phyloP scores from a whole-genome alignment of 1,140 invertebrate species.

The Carcinoscorpius rotundicauda region DNA sequence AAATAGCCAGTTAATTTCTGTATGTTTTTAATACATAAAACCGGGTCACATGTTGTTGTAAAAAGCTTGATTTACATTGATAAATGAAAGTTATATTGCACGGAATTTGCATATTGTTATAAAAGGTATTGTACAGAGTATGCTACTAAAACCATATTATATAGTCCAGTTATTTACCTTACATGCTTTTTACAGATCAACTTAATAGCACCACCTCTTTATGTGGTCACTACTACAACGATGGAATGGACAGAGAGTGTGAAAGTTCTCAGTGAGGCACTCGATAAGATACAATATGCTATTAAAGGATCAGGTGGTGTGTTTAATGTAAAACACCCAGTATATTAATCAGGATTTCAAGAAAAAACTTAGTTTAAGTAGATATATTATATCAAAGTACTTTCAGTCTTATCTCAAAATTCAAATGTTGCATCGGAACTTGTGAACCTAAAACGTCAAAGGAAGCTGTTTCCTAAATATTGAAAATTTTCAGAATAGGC shows the following conservation, averaged over 20 bases:
- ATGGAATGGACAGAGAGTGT: constrained; percentile 90
- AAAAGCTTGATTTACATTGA: no score
- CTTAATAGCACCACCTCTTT: constrained; percentile 94
- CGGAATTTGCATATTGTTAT: no score
- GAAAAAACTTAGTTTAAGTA: neutral
- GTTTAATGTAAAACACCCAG: constrained; percentile 89
- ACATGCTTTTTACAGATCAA: constrained; percentile 55
- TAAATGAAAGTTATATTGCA: no score
- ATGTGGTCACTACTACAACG: constrained; percentile 97
- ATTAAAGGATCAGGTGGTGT: constrained; percentile 77
- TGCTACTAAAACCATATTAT: no score
- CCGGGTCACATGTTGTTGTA: no score
- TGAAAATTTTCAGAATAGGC: no score
- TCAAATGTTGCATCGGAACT: neutral
- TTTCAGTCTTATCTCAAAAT: constrained; percentile 5
- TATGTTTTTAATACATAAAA: no score
- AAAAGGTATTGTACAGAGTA: no score
- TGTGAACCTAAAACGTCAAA: no score
- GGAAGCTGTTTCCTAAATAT: no score
- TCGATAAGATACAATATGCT: constrained; percentile 70
- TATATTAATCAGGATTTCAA: constrained; percentile 32
- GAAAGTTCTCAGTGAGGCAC: constrained; percentile 72
- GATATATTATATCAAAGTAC: neutral
- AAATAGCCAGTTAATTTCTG: no score
- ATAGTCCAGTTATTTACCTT: neutral